Percentiles rank a stretch among this genome's conserved stretches.
These are phyloP conservation scores for Drosophila merina DNA, from an alignment of 2,888 invertebrate species.

Conservation along the genomic window DNA sequence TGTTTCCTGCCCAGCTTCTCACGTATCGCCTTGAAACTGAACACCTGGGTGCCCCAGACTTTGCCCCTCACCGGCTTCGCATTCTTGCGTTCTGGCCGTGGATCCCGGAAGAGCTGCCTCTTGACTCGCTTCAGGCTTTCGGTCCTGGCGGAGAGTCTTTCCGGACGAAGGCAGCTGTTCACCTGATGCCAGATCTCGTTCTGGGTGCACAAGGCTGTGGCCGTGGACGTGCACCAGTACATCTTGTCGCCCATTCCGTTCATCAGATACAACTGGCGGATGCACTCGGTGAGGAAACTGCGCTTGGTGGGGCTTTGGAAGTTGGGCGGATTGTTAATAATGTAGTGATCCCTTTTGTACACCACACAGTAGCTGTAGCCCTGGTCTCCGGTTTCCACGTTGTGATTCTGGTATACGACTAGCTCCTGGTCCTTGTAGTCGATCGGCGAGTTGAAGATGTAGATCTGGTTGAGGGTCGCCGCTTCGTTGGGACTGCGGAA, in stretches of 20 bases:
- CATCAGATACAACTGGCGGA: slow-evolving; percentile 64
- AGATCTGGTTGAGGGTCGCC: slow-evolving; percentile 44
- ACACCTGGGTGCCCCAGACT: slow-evolving; percentile 49
- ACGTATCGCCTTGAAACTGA: slow-evolving; percentile 55
- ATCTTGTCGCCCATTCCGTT: slow-evolving; percentile 51
- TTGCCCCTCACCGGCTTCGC: slow-evolving; percentile 23
- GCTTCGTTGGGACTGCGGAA: slow-evolving; percentile 45
- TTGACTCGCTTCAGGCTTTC: slow-evolving; percentile 59
- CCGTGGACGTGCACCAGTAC: slow-evolving; percentile 40
- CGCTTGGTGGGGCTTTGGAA: slow-evolving; percentile 65
- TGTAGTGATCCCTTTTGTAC: slow-evolving; percentile 63
- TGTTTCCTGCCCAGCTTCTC: slow-evolving; percentile 41
- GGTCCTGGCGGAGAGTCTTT: slow-evolving; percentile 2
- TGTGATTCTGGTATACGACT: slow-evolving; percentile 53
- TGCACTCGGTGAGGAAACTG: slow-evolving; percentile 70
- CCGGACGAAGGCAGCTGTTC: slow-evolving; percentile 56
- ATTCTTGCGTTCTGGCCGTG: slow-evolving; percentile 54
- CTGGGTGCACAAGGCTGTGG: slow-evolving; percentile 32
- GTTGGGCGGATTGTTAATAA: slow-evolving; percentile 51
- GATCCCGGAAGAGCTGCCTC: slow-evolving; percentile 68
- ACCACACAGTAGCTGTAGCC: slow-evolving; percentile 62
- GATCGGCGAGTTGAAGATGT: slow-evolving; percentile 60
- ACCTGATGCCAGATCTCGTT: slow-evolving; percentile 59
- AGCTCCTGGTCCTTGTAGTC: slow-evolving; percentile 55
- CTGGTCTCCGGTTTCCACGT: slow-evolving; percentile 5